Evolutionary conservation across 1,140 invertebrate species (phyloP).

Genomic region (Drosophila burlai): DNA sequence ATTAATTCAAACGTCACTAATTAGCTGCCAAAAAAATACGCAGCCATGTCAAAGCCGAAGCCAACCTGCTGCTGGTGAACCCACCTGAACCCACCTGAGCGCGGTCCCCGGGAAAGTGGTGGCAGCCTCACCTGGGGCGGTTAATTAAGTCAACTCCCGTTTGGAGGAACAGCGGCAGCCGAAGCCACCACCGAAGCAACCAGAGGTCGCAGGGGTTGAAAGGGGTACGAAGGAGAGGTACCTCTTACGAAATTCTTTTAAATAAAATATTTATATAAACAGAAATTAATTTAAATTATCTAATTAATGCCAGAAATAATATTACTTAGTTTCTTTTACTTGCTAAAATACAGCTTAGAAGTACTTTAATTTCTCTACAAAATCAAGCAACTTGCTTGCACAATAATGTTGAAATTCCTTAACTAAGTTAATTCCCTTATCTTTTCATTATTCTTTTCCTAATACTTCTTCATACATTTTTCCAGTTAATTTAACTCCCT

Average conservation of each 20-base stretch:
- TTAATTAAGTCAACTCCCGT: slow-evolving; percentile 82
- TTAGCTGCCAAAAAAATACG: slow-evolving; percentile 74
- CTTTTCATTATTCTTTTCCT: too few species aligned
- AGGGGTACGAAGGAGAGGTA: slow-evolving; percentile 5
- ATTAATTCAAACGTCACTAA: slow-evolving; percentile 78
- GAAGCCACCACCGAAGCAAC: slow-evolving; percentile 37
- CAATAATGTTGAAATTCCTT: neutral
- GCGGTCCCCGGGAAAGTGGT: slow-evolving; percentile 11
- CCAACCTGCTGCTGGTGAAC: slow-evolving; percentile 51
- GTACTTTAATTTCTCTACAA: too few species aligned
- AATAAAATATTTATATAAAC: too few species aligned
- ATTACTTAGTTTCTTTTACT: neutral
- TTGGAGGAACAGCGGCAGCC: slow-evolving; percentile 40
- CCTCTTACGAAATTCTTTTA: neutral
- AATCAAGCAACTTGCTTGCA: neutral
- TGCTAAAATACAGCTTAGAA: neutral
- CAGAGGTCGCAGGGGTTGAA: slow-evolving; percentile 4
- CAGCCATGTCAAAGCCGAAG: slow-evolving; percentile 61
- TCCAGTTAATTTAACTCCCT: neutral
- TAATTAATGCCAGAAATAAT: neutral
- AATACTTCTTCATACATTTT: too few species aligned
- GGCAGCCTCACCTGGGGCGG: slow-evolving; percentile 60
- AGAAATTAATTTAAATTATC: too few species aligned
- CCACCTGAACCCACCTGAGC: slow-evolving; percentile 32
- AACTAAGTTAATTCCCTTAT: neutral